phyloP scores from a whole-genome alignment of 1,140 invertebrate species.

The Trinorchestia longiramus region DNA sequence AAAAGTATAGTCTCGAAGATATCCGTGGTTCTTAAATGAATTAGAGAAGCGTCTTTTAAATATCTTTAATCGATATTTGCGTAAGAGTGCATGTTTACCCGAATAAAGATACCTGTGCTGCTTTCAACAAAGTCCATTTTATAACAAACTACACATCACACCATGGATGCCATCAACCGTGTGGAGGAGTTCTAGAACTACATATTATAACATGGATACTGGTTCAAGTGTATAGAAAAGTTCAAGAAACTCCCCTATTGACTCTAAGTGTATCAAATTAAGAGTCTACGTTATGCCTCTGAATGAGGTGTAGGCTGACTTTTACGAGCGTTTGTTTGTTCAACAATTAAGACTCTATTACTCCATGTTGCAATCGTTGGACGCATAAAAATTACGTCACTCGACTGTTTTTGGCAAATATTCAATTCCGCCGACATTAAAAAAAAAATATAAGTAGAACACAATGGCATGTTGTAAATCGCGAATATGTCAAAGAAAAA shows the following conservation, averaged over 20 bases:
- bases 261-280: background rate
- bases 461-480: no score
- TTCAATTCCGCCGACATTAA: background rate
- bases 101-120: no score
- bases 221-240: background rate
- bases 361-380: background rate
- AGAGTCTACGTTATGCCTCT: background rate
- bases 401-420: background rate
- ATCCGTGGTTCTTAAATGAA: background rate
- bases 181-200: no score
- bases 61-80: background rate
- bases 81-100: no score
- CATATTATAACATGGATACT: no score
- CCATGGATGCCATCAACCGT: no score
- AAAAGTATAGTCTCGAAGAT: background rate
- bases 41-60: background rate
- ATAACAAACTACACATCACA: no score
- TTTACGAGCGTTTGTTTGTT: background rate
- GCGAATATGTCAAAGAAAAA: no score
- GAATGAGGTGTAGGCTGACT: background rate
- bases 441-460: no score
- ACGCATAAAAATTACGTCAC: background rate
- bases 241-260: background rate
- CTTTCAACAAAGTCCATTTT: no score
- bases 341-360: background rate